Evolutionary conservation across 37 sponge, comb jelly and placozoan species (phyloP), one percentile per base, ranked within the genome.

Genomic region (Ephydatia muelleri): DNA sequence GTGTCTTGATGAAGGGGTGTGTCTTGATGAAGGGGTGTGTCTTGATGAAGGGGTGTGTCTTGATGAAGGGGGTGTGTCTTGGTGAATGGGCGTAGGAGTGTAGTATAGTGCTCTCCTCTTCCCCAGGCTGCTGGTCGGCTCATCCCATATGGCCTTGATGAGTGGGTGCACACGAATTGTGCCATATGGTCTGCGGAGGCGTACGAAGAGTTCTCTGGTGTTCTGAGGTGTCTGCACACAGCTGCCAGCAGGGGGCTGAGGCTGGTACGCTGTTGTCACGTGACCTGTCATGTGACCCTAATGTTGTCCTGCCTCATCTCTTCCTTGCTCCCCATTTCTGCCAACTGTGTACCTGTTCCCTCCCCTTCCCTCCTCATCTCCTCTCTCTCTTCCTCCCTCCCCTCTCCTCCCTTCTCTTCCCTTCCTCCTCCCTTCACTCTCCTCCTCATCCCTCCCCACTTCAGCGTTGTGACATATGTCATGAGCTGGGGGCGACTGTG

Each of bases 81-180:
- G 25, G 16, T 65, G 57, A 27, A 3, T 3, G 27, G 27, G 19
- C 11, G 5, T 2, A 25, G 32, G 27, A 14, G 30, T 43, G n/a
- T 23, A 8, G n/a, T 49, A 5, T 21, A 22, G 34, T 83, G 34
- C 34, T 28, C 38, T 27, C 79, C 25, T 43, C 4, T 80, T 25
- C 65, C 26, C 13, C 68, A 93, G 94, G 86, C 64, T 31, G 86
- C 89, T 49, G 98, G 96, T 0, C 87, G 98, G 11, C 88, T 98
- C 38, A 47, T 98, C 8, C 84, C 90, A 0, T 95, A 92, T 76
- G 92, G 92, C 22, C 73, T 98, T 77, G 92, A 89, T 64, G 92
- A 94, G 72, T 98, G 98, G 98, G 83, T 95, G 9, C 98, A 98
- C 80, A 86, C 94, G 67, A 96, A 96, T 86, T 98, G 98, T 92